Evolutionary conservation across 2,797 vertebrate species (phyloP), one percentile per base, ranked within the genome.

Genomic region (Onychomys arenicola): DNA sequence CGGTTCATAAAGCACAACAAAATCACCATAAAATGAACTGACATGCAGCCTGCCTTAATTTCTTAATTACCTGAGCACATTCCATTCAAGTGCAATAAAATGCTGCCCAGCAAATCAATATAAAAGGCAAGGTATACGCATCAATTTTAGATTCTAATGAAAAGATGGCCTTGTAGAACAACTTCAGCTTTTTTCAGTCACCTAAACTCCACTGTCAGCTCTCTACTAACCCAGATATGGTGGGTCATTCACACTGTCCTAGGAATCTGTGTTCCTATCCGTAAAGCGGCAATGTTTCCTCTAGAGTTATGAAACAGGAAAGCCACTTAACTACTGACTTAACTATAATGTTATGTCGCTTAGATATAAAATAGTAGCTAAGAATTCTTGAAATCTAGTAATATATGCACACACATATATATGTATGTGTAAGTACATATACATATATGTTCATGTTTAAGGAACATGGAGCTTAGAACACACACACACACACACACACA

Each of bases 1-100:
- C 17, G 76, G 46, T 94, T 90, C 55, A 77, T 12, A 52, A 89
- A 91, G 87, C 14, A 92, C 23, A 92, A 65, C 17, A 92, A 65
- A 84, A 49, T 67, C 21, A 91, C 63, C 43, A 71, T 52, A 97
- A 93, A 91, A 90, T 63, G 40, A 63, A 9, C 11, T 13, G 43
- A 46, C 55, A 78, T 55, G 23, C 6, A 76, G 57, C 43, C 19
- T 13, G 76, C 3, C 55, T 86, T 82, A 92, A 83, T 17, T 43
- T 94, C 69, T 92, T 76, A 94, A 71, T 95, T 83, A 84, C 5
- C 21, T n/a, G 25, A 55, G 8, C 11, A 87, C 43, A 80, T 76
- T 89, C 85, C 27, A 69, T n/a, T 90, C 21, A 89, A 90, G 81
- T 43, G 40, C n/a, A 95, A 67, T 89, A 71, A 97, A 95, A 21